Base-by-base conservation (phyloP, 2,888 invertebrate species). In the Brassicogethes aeneus region DNA sequence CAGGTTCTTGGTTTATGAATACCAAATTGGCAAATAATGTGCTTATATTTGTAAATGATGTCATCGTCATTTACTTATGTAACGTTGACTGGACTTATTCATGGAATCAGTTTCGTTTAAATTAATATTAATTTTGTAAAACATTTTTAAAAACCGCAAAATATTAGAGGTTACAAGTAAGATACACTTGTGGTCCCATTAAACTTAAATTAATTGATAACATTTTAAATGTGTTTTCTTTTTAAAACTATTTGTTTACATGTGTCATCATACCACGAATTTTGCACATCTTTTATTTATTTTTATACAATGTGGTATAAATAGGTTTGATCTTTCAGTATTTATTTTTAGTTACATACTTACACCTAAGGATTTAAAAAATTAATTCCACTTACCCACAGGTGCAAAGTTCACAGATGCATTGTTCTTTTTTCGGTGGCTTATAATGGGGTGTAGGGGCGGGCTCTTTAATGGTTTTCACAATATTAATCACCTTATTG, bases 341-440 rank as follows among this genome's bases (percentile, higher is more conserved):
- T n/a, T n/a, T n/a, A n/a, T n/a, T n/a, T n/a, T n/a, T n/a, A n/a
- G n/a, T n/a, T n/a, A n/a, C n/a, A n/a, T n/a, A n/a, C n/a, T n/a
- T n/a, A n/a, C n/a, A n/a, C n/a, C n/a, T n/a, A n/a, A n/a, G n/a
- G n/a, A n/a, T n/a, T n/a, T n/a, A 32, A 32, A 32, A 32, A 32
- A 32, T 32, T 13, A 23, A 23, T 7, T 23, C 10, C 37, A 78
- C 86, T 82, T 69, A 90, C 90, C 90, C 90, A 71, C 90, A 90
- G 60, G 88, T 90, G 66, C 90, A 90, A 48, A 90, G 81, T 71
- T 90, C 88, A 64, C 90, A 90, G 59, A 90, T 87, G 66, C 90
- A 90, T 66, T 86, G 84, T 61, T 89, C 89, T 62, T 82, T 84
- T 50, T 71, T 60, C 5, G 67, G 66, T 2, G 70, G 69, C 53